Evolutionary conservation across 2,797 vertebrate species (phyloP).

Genomic region (Aplochiton taeniatus): DNA sequence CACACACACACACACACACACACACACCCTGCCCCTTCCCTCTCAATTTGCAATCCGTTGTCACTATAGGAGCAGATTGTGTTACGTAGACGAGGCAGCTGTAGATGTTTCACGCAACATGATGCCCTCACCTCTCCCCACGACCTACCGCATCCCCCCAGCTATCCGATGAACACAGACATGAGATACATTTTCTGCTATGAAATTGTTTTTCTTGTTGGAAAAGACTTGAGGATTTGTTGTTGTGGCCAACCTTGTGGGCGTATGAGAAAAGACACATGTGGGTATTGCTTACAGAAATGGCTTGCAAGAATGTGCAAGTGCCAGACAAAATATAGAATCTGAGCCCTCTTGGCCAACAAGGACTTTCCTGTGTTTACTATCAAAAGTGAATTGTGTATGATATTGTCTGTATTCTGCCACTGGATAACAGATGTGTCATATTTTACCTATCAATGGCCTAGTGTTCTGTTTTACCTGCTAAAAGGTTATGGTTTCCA

Average conservation of each 20-base stretch:
- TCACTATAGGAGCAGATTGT: slow-evolving; percentile 64
- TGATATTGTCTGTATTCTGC: slow-evolving; percentile 34
- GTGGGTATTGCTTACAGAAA: slow-evolving; percentile 70
- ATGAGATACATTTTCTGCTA: slow-evolving; percentile 54
- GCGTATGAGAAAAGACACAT: slow-evolving; percentile 67
- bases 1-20: too few relatives aligned
- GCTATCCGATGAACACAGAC: slow-evolving; percentile 55
- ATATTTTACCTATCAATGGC: too few relatives aligned
- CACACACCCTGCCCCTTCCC: too few relatives aligned
- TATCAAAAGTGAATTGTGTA: background rate
- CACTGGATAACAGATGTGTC: slow-evolving; percentile 21
- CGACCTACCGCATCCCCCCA: slow-evolving; percentile 35
- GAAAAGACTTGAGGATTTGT: slow-evolving; percentile 59
- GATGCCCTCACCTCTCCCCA: slow-evolving; percentile 54
- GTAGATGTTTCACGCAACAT: slow-evolving; percentile 76
- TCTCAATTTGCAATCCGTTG: slow-evolving; percentile 36
- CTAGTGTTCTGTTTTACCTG: too few relatives aligned
- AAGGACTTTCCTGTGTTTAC: slow-evolving; percentile 50
- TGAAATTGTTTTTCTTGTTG: slow-evolving; percentile 48
- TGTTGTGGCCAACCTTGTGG: slow-evolving; percentile 75
- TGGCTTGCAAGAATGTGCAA: slow-evolving; percentile 55
- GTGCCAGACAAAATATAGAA: slow-evolving; percentile 68
- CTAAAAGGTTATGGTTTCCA: too few relatives aligned
- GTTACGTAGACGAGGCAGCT: slow-evolving; percentile 76
- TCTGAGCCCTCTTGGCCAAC: slow-evolving; percentile 47